phyloP scores from a whole-genome alignment of 1,140 invertebrate genomes.

The Pectinophora gossypiella region DNA sequence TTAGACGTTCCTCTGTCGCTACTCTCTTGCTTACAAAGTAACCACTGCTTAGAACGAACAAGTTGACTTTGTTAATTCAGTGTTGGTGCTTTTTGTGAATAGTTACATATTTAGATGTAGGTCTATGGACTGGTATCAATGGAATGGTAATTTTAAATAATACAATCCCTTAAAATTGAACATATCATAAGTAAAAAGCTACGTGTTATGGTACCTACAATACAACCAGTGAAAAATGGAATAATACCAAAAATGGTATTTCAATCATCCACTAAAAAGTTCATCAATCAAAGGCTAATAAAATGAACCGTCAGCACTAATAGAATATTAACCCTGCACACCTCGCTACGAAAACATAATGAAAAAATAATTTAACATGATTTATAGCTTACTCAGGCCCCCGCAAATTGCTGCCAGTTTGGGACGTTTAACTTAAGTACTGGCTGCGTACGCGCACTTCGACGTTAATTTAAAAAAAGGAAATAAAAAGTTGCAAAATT shows the following conservation, averaged over 20 bases:
- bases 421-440: constrained; percentile 66
- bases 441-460: constrained; percentile 43
- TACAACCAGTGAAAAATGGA: background rate
- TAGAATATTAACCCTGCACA: constrained; percentile 52
- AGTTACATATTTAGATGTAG: too few species aligned
- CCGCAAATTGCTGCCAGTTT: constrained; percentile 58
- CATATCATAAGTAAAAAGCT: too few species aligned
- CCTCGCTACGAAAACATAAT: constrained; percentile 32
- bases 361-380: constrained; percentile 67
- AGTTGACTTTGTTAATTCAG: too few species aligned
- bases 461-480: constrained; percentile 44
- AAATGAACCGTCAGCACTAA: constrained; percentile 35
- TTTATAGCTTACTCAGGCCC: constrained; percentile 68
- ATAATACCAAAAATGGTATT: constrained; percentile 1
- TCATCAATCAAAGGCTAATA: constrained; percentile 33
- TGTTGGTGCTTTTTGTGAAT: too few species aligned
- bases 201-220: too few species aligned
- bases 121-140: too few species aligned
- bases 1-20: constrained; percentile 16
- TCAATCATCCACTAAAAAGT: constrained; percentile 1
- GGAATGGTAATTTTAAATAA: too few species aligned
- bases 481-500: constrained; percentile 21
- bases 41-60: too few species aligned
- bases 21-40: background rate
- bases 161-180: too few species aligned